Base-by-base conservation (phyloP, 2,797 vertebrate genomes). In the Crocidura indochinensis region DNA sequence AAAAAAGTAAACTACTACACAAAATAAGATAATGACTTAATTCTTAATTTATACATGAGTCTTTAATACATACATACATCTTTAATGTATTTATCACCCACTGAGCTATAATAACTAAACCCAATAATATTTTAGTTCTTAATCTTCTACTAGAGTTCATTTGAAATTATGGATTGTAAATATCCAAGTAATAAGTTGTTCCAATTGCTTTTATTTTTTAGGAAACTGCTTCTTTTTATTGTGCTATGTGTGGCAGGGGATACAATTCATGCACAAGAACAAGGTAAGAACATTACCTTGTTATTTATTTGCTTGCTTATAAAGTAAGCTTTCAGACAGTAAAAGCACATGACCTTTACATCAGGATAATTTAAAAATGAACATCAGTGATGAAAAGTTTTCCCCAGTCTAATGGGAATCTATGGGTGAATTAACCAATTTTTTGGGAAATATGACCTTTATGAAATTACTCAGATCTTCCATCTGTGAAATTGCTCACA, bases 181-280 rank as follows among this genome's bases (percentile, higher is more conserved):
- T 74, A 11, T 93, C 67, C 73, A 81, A 85, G 10, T 31, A 22
- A 22, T 11, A 86, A 91, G 17, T 85, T 73, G 60, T 65, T 62
- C 76, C 31, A 38, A 56, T 31, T 74, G 12, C 60, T 96, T 82
- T 76, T 73, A 26, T 96, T 31, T 38, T 73, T 26, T 73, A 99
- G 99, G 99, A 99, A 98, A 98, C 97, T 97, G 96, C 94, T 99
- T 96, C 97, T 99, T 96, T 98, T 99, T 97, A 97, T 99, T 97
- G 97, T 99, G 98, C 96, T 98, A 99, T 99, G 99, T 97, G 96
- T 98, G 97, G 98, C 98, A 97, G 98, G 98, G 94, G 97, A 98
- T 96, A 96, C 97, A 98, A 98, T 98, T 97, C 98, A 98, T 98
- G 98, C 98, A 94, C 98, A 97, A 94, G 98, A 98, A 96, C 97